phyloP scores from a whole-genome alignment of 2,888 invertebrate species.

The Limulus polyphemus region DNA sequence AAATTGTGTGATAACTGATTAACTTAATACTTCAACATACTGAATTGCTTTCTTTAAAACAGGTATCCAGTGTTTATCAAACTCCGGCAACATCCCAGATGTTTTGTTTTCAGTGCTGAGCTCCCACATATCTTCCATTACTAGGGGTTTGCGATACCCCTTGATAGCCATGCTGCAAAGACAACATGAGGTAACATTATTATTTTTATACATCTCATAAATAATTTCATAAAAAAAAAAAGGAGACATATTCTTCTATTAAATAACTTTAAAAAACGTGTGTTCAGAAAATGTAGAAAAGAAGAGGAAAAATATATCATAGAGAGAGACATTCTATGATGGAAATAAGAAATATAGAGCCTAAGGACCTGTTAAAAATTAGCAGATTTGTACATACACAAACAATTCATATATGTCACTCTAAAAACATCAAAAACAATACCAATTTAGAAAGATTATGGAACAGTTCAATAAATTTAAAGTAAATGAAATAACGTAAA shows the following conservation, averaged over 20 bases:
- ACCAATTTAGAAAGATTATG: no score
- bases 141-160: constrained; percentile 36
- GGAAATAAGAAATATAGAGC: no score
- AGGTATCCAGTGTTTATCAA: constrained; percentile 32
- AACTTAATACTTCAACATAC: neutral
- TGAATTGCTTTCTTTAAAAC: constrained; percentile 9
- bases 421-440: no score
- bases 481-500: no score
- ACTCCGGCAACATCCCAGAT: constrained; percentile 30
- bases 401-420: no score
- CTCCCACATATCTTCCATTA: constrained; percentile 35
- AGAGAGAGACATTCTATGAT: no score
- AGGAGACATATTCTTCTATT: neutral
- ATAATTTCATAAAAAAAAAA: neutral
- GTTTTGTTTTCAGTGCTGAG: constrained; percentile 34
- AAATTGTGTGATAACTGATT: neutral
- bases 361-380: no score
- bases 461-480: no score
- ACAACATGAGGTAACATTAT: neutral
- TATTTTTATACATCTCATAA: neutral
- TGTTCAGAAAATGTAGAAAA: no score
- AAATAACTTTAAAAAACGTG: no score
- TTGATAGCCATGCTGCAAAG: constrained; percentile 33
- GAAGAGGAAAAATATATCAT: no score
- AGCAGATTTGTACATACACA: no score